These are phyloP conservation scores for Tragulus kanchil DNA, from an alignment of 2,113 vertebrate species.

Conservation along the genomic window DNA sequence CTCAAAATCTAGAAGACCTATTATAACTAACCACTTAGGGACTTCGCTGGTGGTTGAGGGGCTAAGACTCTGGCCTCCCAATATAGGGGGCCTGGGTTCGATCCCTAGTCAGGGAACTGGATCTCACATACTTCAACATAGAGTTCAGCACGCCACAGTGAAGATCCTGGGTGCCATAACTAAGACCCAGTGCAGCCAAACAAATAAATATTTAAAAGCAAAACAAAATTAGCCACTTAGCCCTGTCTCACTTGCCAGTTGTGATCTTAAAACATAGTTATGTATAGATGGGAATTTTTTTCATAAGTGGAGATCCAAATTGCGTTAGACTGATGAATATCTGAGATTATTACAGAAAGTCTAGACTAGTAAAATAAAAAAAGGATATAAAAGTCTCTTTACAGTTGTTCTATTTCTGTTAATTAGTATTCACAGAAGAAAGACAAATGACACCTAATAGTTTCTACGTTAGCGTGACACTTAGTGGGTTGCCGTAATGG, in stretches of 20 bases:
- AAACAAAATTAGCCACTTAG: background rate
- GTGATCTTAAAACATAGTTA: background rate
- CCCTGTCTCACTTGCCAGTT: background rate
- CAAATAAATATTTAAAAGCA: background rate
- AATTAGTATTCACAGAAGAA: constrained; percentile 77
- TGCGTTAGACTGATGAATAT: constrained; percentile 61
- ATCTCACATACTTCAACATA: background rate
- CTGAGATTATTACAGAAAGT: constrained; percentile 52
- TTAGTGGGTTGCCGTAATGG: constrained; percentile 77
- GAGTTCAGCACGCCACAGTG: background rate
- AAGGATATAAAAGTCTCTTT: constrained; percentile 55
- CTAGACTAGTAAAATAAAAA: constrained; percentile 42
- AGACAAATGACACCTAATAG: constrained; percentile 68
- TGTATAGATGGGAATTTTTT: constrained; percentile 67
- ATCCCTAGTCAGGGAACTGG: background rate
- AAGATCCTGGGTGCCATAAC: background rate
- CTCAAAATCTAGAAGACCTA: background rate
- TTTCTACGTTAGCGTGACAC: constrained; percentile 81
- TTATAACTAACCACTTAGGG: background rate
- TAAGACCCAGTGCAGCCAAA: background rate
- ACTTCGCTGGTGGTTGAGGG: background rate
- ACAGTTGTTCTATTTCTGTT: constrained; percentile 74
- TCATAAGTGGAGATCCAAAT: constrained; percentile 39
- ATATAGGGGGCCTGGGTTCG: background rate
- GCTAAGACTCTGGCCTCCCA: background rate